A percentile compares a stretch with the other conserved stretches of the same genome.
Conservation (phyloP, 1,140 invertebrate genomes). For the Cylas formicarius region DNA sequence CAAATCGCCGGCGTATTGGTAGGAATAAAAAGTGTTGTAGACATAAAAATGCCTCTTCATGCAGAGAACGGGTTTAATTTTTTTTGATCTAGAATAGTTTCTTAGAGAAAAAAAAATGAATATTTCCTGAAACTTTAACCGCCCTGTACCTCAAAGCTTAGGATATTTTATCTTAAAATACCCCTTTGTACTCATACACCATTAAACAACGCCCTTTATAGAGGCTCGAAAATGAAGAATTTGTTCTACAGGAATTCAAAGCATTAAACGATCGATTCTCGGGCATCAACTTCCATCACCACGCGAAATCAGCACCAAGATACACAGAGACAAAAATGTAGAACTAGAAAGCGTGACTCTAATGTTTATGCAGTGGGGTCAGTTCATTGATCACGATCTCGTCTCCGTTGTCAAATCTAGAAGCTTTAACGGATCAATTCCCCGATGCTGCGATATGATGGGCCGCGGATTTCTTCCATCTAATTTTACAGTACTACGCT, state of each 20-base stretch:
- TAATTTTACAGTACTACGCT: conserved; percentile 51
- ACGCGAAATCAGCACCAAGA: conserved; percentile 54
- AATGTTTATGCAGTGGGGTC: conserved; percentile 82
- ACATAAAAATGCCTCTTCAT: too few relatives aligned
- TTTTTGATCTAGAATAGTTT: too few relatives aligned
- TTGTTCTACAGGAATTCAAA: conserved; percentile 31
- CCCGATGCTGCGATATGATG: conserved; percentile 65
- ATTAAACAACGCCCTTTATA: too few relatives aligned
- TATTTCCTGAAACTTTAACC: too few relatives aligned
- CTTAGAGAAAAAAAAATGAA: too few relatives aligned
- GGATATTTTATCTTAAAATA: too few relatives aligned
- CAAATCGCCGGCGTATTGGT: too few relatives aligned
- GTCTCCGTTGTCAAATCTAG: conserved; percentile 60
- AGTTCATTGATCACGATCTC: conserved; percentile 75
- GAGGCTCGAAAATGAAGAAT: too few relatives aligned
- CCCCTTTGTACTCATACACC: too few relatives aligned
- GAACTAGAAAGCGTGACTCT: conserved; percentile 57
- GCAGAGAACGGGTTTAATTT: too few relatives aligned
- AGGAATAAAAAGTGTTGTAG: too few relatives aligned
- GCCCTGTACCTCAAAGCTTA: too few relatives aligned
- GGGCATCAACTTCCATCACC: conserved; percentile 53
- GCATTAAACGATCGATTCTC: conserved; percentile 44
- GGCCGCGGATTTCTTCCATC: conserved; percentile 53
- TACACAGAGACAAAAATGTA: conserved; percentile 57
- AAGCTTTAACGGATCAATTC: conserved; percentile 73